Evolutionary conservation across 2,797 vertebrate species (phyloP), one percentile per base, ranked within the genome.

Genomic region (Anguilla marmorata): DNA sequence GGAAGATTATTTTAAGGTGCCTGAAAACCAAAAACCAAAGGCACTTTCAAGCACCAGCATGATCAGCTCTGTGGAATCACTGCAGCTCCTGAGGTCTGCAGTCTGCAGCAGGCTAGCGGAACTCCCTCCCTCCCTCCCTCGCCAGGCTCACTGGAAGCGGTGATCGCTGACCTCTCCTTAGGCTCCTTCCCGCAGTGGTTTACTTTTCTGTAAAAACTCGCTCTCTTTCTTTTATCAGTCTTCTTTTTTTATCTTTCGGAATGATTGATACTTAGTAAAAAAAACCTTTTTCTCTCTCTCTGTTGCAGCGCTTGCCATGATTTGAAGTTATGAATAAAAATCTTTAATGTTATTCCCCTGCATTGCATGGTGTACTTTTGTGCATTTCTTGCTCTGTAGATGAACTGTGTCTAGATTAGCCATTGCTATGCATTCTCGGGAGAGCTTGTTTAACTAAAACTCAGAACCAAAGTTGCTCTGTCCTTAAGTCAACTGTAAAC

Each of bases 301-400:
- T 95, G 94, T 94, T 96, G 95, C 95, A 95, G 95, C 94, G 74
- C 56, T 80, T 94, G 92, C 92, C 90, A 91, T 95, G 88, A 94
- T 95, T 95, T 94, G 45, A 63, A 94, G 86, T 94, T 94, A 54
- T 88, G 82, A 96, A 96, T 96, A 95, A 95, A 95, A 94, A 92
- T 93, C 90, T 92, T 93, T 91, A 92, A 93, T 94, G 94, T 95
- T 94, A 89, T 95, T 95, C 95, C 93, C 52, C n/a, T 48, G 9
- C 52, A 3, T 72, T 30, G 66, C 83, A 41, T 87, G 84, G 84
- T 85, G 87, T 90, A 85, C 9, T 86, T 79, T 9, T 82, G 89
- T 83, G 48, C 2, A 79, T 41, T 80, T 50, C 79, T 21, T 82
- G 41, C 21, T 19, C 33, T 82, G 5, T 33, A 37, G 27, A 16